Percentiles rank a stretch among this genome's conserved stretches.
phyloP scores from a whole-genome alignment of 2,888 invertebrate species.

The Synanthedon andrenaeformis region DNA sequence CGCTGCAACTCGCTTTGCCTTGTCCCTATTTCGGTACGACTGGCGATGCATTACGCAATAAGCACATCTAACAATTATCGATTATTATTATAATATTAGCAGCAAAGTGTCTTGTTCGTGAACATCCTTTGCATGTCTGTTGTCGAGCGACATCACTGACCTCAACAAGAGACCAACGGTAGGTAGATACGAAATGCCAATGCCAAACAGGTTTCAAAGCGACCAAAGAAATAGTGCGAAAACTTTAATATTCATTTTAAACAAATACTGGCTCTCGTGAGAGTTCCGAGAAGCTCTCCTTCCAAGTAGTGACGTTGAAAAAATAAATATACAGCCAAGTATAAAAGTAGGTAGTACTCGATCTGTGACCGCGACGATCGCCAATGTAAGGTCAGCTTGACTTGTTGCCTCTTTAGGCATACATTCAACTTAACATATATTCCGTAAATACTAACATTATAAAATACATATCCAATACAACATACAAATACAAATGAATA shows the following conservation, averaged over 20 bases:
- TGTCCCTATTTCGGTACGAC: conserved; percentile 37
- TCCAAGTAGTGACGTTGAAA: not conserved
- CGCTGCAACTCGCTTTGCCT: conserved; percentile 22
- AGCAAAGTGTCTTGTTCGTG: conserved; percentile 11
- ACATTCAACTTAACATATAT: not conserved
- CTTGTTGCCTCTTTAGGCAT: not conserved
- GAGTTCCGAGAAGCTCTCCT: not conserved
- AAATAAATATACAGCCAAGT: too few species aligned
- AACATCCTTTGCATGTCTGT: conserved; percentile 5
- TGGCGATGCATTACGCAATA: conserved; percentile 23
- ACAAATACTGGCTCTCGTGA: not conserved
- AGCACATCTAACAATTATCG: conserved; percentile 21
- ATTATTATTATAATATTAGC: conserved; percentile 14
- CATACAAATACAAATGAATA: too few species aligned
- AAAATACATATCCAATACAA: too few species aligned
- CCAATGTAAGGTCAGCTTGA: not conserved
- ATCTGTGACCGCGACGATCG: not conserved
- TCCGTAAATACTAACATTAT: too few species aligned
- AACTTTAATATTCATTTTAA: not conserved
- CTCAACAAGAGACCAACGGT: not conserved
- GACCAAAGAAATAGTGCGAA: too few species aligned
- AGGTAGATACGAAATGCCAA: not conserved
- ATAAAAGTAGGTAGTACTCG: not conserved
- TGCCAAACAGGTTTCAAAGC: too few species aligned
- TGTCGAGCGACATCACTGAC: not conserved